phyloP scores from a whole-genome alignment of 2,797 vertebrate species.

The Crocodylus rhombifer region DNA sequence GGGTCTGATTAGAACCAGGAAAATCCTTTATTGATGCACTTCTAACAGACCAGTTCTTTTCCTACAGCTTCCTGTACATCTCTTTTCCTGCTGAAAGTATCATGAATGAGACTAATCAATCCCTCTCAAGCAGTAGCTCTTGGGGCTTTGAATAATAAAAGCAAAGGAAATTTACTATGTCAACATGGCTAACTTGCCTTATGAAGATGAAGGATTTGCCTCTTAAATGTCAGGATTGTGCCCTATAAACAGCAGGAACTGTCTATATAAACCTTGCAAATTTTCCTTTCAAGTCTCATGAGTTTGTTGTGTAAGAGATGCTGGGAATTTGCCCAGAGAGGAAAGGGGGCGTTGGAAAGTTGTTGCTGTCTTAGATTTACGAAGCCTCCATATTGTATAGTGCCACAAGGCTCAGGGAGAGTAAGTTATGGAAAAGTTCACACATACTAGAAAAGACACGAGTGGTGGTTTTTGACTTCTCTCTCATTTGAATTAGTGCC shows the following conservation, averaged over 20 bases:
- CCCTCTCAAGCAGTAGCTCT: background rate
- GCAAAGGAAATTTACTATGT: background rate
- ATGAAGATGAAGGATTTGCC: background rate
- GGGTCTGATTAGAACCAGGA: background rate
- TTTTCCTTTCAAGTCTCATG: background rate
- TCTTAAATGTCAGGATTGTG: background rate
- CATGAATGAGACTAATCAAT: background rate
- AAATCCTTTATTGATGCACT: background rate
- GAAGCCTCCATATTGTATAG: background rate
- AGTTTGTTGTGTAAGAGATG: background rate
- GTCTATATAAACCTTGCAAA: background rate
- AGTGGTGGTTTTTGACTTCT: background rate
- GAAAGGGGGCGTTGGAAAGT: background rate
- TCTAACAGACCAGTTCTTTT: background rate
- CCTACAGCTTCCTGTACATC: background rate
- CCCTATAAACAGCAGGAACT: background rate
- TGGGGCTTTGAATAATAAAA: background rate
- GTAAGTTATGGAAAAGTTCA: background rate
- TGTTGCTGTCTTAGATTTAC: background rate
- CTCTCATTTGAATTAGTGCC: accelerated
- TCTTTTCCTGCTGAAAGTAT: background rate
- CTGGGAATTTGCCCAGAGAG: background rate
- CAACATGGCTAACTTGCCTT: background rate
- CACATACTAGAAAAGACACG: no score
- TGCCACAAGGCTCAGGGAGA: background rate